phyloP scores from a whole-genome alignment of 2,113 vertebrate species.

The Anoplopoma fimbria region DNA sequence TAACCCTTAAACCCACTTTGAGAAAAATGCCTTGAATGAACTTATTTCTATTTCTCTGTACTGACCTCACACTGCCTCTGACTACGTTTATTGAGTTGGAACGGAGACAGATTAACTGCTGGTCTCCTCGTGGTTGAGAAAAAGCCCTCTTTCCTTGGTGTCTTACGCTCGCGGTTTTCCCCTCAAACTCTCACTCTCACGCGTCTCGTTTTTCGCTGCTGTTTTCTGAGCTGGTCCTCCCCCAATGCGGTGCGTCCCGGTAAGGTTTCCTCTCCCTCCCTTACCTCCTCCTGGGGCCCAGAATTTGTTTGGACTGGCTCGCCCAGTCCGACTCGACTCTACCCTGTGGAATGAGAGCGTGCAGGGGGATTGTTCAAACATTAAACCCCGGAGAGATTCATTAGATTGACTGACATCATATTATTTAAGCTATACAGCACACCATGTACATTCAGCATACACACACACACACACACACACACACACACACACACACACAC shows the following conservation, averaged over 20 bases:
- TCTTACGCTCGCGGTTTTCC: slow-evolving; percentile 65
- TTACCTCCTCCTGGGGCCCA: slow-evolving; percentile 64
- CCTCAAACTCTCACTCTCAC: slow-evolving; percentile 77
- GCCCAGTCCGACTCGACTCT: slow-evolving; percentile 18
- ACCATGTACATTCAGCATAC: slow-evolving; percentile 14
- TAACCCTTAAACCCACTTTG: slow-evolving; percentile 59
- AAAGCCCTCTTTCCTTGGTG: slow-evolving; percentile 72
- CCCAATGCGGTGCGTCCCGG: slow-evolving; percentile 56
- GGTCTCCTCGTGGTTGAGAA: slow-evolving; percentile 65
- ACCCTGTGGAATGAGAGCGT: slow-evolving; percentile 15
- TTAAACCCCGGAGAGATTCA: slow-evolving; percentile 45
- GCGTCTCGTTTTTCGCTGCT: slow-evolving; percentile 76
- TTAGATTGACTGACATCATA: slow-evolving; percentile 70
- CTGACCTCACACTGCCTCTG: slow-evolving; percentile 45
- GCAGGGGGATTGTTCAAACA: slow-evolving; percentile 38
- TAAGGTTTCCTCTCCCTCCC: slow-evolving; percentile 65
- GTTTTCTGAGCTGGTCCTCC: slow-evolving; percentile 70
- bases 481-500: slow-evolving; percentile 1
- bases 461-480: not conserved
- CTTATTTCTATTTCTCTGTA: slow-evolving; percentile 53
- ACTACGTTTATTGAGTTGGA: slow-evolving; percentile 61
- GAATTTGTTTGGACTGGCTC: slow-evolving; percentile 74
- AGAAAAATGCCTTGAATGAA: slow-evolving; percentile 60
- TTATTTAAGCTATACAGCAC: slow-evolving; percentile 54
- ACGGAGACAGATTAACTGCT: slow-evolving; percentile 69